phyloP scores from a whole-genome alignment of 1,140 invertebrate genomes.

The Chionoecetes opilio region DNA sequence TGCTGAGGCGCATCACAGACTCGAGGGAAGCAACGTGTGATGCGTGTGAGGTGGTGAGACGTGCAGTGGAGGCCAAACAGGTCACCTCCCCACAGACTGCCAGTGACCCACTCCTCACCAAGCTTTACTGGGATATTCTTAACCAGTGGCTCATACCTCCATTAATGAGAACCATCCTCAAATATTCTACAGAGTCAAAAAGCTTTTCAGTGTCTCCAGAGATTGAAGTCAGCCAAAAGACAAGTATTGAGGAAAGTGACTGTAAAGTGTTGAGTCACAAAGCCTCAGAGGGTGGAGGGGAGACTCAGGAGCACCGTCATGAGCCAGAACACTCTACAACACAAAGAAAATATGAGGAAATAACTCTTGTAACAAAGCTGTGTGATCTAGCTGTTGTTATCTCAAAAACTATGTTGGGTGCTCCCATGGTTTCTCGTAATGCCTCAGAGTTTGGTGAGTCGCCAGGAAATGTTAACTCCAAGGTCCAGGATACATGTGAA shows the following conservation, averaged over 20 bases:
- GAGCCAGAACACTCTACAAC: not conserved
- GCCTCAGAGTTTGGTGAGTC: not conserved
- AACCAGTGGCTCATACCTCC: slow-evolving; percentile 35
- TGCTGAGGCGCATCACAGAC: slow-evolving; percentile 27
- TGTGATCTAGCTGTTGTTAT: not conserved
- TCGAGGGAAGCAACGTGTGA: not conserved
- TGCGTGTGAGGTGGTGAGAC: slow-evolving; percentile 44
- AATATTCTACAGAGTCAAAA: not conserved
- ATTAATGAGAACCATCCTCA: not conserved
- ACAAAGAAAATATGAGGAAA: not conserved
- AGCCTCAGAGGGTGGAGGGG: not conserved
- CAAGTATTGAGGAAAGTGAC: not conserved
- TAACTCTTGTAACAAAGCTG: not conserved
- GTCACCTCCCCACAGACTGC: too few species aligned
- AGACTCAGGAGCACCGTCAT: not conserved
- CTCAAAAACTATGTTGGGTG: not conserved
- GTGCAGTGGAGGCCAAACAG: slow-evolving; percentile 35
- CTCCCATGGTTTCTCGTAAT: not conserved
- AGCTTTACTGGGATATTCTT: slow-evolving; percentile 27
- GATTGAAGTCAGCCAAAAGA: not conserved
- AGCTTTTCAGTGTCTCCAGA: not conserved
- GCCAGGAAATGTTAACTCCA: too few species aligned
- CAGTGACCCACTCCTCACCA: not conserved
- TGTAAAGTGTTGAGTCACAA: not conserved
- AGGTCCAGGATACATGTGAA: not conserved